Conservation (phyloP, 2,797 vertebrate species). For the Amblyopsis hoosieri region DNA sequence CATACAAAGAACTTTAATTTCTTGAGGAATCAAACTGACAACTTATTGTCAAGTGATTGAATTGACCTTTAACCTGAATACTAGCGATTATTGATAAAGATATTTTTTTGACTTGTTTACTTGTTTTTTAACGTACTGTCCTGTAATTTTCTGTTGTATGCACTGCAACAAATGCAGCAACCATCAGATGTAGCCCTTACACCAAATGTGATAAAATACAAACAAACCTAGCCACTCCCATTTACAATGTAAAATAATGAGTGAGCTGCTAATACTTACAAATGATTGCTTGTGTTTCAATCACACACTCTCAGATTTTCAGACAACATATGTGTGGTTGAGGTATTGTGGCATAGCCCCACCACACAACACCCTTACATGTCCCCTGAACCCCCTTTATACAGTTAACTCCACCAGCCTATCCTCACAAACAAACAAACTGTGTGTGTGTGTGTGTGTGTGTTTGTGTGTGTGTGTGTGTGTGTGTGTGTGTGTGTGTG, state of each 20-base stretch:
- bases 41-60: too few relatives aligned
- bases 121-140: not conserved
- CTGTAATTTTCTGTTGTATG: not conserved
- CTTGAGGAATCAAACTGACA: not conserved
- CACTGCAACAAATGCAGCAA: not conserved
- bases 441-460: not conserved
- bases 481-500: conserved; percentile 12
- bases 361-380: conserved; percentile 31
- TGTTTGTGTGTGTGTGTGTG: conserved; percentile 3
- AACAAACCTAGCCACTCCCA: too few relatives aligned
- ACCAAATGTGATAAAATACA: too few relatives aligned
- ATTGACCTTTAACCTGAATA: not conserved
- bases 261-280: too few relatives aligned
- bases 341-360: conserved; percentile 52
- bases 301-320: not conserved
- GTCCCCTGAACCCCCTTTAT: conserved; percentile 34
- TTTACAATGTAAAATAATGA: not conserved
- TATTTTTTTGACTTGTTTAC: not conserved
- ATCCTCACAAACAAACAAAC: not conserved
- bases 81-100: not conserved
- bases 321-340: conserved; percentile 12
- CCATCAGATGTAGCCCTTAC: conserved; percentile 10
- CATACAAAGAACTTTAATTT: too few relatives aligned
- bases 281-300: not conserved
- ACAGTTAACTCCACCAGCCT: not conserved